Conservation (phyloP, 2,797 vertebrate species). For the Astyanax mexicanus region DNA sequence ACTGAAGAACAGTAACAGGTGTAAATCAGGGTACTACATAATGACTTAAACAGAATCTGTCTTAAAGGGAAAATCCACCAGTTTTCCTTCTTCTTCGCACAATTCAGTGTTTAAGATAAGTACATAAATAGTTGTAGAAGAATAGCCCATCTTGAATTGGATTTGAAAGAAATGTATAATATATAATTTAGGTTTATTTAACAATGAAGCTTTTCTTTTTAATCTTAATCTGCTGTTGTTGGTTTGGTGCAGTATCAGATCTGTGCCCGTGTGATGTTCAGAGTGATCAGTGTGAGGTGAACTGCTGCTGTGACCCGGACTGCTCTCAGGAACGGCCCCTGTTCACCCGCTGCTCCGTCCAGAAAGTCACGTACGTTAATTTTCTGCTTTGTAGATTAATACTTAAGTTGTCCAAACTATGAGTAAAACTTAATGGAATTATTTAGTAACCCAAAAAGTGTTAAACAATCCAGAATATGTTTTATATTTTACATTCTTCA, state of each 20-base stretch:
- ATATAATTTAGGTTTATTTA: too few species aligned
- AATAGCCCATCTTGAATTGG: too few species aligned
- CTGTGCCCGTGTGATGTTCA: constrained; percentile 82
- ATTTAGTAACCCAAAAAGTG: too few species aligned
- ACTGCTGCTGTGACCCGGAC: constrained; percentile 85
- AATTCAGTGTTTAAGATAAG: too few species aligned
- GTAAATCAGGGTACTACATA: not conserved
- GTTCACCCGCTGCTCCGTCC: constrained; percentile 78
- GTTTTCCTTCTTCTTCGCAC: not conserved
- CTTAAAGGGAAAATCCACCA: too few species aligned
- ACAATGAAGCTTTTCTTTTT: too few species aligned
- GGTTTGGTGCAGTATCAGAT: constrained; percentile 67
- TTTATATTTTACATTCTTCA: too few species aligned
- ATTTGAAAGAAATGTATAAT: too few species aligned
- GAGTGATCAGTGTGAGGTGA: constrained; percentile 77
- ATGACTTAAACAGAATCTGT: not conserved
- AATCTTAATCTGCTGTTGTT: not conserved
- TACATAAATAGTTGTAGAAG: too few species aligned
- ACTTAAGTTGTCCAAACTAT: too few species aligned
- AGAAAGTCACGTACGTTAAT: constrained; percentile 75
- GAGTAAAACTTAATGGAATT: too few species aligned
- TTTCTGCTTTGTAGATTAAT: not conserved
- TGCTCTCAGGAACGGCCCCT: constrained; percentile 76
- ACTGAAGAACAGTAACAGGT: not conserved
- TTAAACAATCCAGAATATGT: too few species aligned